phyloP scores from a whole-genome alignment of 2,113 vertebrate genomes.

The Phyllopteryx taeniolatus region DNA sequence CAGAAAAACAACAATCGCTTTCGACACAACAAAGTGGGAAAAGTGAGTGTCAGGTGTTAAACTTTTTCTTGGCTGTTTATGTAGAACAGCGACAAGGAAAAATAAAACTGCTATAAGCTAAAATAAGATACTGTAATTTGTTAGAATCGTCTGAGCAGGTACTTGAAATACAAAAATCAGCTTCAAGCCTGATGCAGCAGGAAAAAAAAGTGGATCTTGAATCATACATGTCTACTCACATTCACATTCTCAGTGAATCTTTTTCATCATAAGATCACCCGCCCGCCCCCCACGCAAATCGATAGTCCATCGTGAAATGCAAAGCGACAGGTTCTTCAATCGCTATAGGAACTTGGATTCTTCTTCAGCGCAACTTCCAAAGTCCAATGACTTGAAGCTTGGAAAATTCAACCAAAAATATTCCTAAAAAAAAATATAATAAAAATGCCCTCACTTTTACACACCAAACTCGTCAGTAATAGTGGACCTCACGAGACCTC shows the following conservation, averaged over 20 bases:
- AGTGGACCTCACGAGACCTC: background rate
- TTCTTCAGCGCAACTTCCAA: constrained; percentile 28
- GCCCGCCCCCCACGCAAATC: constrained; percentile 25
- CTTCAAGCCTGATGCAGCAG: constrained; percentile 24
- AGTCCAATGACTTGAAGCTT: background rate
- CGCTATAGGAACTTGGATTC: constrained; percentile 35
- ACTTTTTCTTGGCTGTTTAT: too few species aligned
- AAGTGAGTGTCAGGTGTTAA: too few species aligned
- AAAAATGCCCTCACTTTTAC: background rate
- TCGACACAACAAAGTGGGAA: too few species aligned
- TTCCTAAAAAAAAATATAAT: background rate
- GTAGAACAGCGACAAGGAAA: too few species aligned
- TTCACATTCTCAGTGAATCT: constrained; percentile 39
- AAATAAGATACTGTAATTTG: background rate
- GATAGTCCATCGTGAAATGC: constrained; percentile 43
- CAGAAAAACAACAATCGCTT: too few species aligned
- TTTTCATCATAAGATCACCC: constrained; percentile 27
- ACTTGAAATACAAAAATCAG: constrained; percentile 1
- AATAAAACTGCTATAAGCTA: background rate
- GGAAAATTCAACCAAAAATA: constrained; percentile 1
- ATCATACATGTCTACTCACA: constrained; percentile 53
- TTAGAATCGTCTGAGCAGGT: background rate
- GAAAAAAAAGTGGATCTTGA: constrained; percentile 33
- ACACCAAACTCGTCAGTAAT: background rate
- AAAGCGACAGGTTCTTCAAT: constrained; percentile 48